A percentile compares a stretch with the other conserved stretches of the same genome.
Conservation (phyloP, 2,797 vertebrate species). For the Lophura swinhoii region DNA sequence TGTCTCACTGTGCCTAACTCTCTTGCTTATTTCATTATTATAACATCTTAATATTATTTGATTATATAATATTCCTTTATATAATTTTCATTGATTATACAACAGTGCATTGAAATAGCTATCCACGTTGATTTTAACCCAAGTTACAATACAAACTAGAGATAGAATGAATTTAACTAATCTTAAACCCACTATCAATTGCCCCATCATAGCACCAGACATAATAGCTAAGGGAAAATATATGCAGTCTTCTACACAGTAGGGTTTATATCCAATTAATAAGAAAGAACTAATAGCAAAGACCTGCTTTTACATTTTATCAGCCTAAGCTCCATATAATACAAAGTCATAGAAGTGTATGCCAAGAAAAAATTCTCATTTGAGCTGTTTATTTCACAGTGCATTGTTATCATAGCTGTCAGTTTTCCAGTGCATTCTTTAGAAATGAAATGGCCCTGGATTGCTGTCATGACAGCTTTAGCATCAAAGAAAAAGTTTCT, state of each 20-base stretch:
- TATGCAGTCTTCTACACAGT: not conserved
- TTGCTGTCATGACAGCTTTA: not conserved
- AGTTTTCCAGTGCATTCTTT: constrained; percentile 14
- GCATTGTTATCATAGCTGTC: not conserved
- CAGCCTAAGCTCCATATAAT: not conserved
- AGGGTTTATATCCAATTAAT: not conserved
- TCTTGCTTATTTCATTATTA: too few relatives aligned
- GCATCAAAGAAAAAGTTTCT: not conserved
- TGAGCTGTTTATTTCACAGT: not conserved
- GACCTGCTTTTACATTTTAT: not conserved
- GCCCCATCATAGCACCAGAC: not conserved
- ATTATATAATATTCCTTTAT: too few relatives aligned
- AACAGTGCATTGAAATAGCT: not conserved
- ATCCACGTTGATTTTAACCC: not conserved
- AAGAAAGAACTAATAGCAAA: not conserved
- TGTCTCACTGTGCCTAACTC: too few relatives aligned
- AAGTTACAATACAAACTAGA: not conserved
- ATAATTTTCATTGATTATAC: too few relatives aligned
- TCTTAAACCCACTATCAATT: not conserved
- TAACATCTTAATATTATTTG: too few relatives aligned
- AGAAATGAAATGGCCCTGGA: not conserved
- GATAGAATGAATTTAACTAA: not conserved
- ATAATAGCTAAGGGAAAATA: not conserved
- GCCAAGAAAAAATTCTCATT: not conserved
- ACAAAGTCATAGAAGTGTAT: not conserved